Conservation (phyloP, 2,797 vertebrate species). For the Micromesistius poutassou region DNA sequence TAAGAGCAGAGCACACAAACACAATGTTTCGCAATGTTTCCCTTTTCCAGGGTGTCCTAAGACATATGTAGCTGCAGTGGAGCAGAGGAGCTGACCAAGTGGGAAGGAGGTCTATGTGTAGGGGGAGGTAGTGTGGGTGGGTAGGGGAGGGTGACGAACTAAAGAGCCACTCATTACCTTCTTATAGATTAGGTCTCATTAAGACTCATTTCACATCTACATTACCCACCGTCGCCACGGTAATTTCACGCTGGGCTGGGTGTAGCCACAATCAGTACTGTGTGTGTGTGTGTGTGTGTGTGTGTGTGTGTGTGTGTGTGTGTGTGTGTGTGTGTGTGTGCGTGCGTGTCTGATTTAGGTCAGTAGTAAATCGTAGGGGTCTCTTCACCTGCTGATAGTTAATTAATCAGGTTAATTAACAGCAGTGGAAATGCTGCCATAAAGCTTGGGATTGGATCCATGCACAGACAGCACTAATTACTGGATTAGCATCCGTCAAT, state of each 20-base stretch:
- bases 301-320: neutral
- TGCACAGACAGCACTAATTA: constrained; percentile 69
- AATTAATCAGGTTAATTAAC: constrained; percentile 73
- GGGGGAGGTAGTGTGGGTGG: neutral
- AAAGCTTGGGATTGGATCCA: constrained; percentile 66
- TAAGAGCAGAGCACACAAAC: neutral
- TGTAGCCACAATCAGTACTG: neutral
- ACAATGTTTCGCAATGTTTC: neutral
- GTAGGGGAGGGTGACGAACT: constrained; percentile 12
- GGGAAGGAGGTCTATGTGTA: neutral
- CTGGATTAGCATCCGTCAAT: constrained; percentile 72
- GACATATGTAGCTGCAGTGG: neutral
- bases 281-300: neutral
- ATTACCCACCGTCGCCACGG: constrained; percentile 20
- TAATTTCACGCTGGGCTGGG: constrained; percentile 22
- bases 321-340: constrained; percentile 15
- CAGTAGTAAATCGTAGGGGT: constrained; percentile 60
- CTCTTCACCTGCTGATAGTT: constrained; percentile 32
- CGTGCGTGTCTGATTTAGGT: constrained; percentile 43
- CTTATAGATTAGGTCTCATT: constrained; percentile 34
- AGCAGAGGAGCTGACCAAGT: neutral
- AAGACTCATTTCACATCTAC: constrained; percentile 30
- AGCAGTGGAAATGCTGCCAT: constrained; percentile 59
- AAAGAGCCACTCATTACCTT: constrained; percentile 27
- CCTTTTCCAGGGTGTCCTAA: neutral